Evolutionary conservation across 2,888 invertebrate species (phyloP).

Genomic region (Cerceris ruficornis): DNA sequence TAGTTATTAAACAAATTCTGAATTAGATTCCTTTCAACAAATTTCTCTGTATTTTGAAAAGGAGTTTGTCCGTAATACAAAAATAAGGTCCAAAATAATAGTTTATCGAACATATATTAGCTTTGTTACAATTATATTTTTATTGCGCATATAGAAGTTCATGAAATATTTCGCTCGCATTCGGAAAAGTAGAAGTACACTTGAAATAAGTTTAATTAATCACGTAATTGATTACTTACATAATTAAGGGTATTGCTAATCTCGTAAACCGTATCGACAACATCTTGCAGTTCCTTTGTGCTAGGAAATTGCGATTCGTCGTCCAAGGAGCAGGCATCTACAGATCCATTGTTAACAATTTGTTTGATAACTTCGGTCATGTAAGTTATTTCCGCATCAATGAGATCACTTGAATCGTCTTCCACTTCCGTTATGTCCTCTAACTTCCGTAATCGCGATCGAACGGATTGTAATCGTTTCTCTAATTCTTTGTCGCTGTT

Average conservation of each 20-base stretch:
- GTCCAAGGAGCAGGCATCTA: slow-evolving; percentile 68
- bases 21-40: too few species aligned
- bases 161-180: too few species aligned
- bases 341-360: slow-evolving; percentile 75
- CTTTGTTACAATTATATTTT: too few species aligned
- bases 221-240: slow-evolving; percentile 56
- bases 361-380: slow-evolving; percentile 74
- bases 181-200: background rate
- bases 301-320: slow-evolving; percentile 51
- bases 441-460: slow-evolving; percentile 71
- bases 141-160: too few species aligned
- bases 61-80: too few species aligned
- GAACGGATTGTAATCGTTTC: slow-evolving; percentile 78
- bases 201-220: background rate
- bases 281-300: slow-evolving; percentile 63
- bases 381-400: slow-evolving; percentile 73
- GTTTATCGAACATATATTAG: too few species aligned
- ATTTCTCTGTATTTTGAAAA: too few species aligned
- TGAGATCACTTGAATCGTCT: slow-evolving; percentile 67
- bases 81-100: too few species aligned
- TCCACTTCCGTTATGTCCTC: slow-evolving; percentile 72
- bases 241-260: slow-evolving; percentile 62
- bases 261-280: slow-evolving; percentile 65
- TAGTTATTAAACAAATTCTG: too few species aligned
- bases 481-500: slow-evolving; percentile 79